Evolutionary conservation across 2,888 invertebrate genomes (phyloP), one percentile per base, ranked within the genome.

Genomic region (Lydus trimaculatus): DNA sequence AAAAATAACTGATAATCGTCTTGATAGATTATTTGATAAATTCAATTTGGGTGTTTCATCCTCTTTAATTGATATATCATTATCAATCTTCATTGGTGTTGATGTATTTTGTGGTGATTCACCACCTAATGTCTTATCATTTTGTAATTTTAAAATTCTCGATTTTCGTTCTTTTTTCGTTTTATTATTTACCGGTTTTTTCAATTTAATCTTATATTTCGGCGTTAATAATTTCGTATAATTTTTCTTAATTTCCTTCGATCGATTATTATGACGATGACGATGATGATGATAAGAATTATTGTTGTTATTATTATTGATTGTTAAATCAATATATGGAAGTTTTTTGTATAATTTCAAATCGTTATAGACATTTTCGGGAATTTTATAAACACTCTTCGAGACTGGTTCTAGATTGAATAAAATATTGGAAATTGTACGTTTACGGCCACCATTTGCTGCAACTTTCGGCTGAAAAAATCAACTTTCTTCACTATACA

Each of bases 311-410:
- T 56, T 48, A 48, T 48, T 56, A 25, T 56, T 25, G 9, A 3
- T 25, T 56, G 56, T 56, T 56, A 56, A 56, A 56, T 56, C 56
- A 25, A 56, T 56, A 25, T 56, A 56, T 5, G 56, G 56, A 2
- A 56, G 25, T 56, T 56, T 56, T 25, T 25, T 56, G 6, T 56
- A 56, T 15, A 56, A 56, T 56, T 56, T 56, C 25, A 56, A 20
- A 56, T 56, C 56, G 25, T 25, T 56, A 15, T 25, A 13, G 17
- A 56, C 25, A 15, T 15, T 9, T 25, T 25, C 13, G 13, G 56
- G 56, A 8, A 56, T 56, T 56, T 56, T 56, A 56, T 56, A 56
- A 4, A 20, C 6, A 56, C 13, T 56, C 15, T 56, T 56, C 4
- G 56, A 56, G 6, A 56, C 56, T 5, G 56, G 56, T 23, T 56